A percentile compares a stretch with the other conserved stretches of the same genome.
phyloP scores from a whole-genome alignment of 2,113 vertebrate species.

The Crotophaga sulcirostris region DNA sequence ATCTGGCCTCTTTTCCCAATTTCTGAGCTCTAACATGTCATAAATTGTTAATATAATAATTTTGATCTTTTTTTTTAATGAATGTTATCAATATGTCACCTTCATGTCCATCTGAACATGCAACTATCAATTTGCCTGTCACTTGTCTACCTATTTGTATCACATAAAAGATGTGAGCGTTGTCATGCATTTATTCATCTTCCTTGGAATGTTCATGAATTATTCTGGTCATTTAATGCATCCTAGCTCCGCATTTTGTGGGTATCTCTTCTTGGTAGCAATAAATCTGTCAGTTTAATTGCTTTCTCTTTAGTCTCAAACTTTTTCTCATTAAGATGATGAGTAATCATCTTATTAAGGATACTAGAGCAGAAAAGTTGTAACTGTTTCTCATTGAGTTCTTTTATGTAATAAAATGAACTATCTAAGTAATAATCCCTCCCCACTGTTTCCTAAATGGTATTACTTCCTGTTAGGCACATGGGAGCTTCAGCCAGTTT shows the following conservation, averaged over 20 bases:
- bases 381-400: slow-evolving; percentile 49
- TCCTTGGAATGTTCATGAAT: not conserved
- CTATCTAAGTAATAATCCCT: slow-evolving; percentile 54
- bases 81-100: not conserved
- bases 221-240: slow-evolving; percentile 40
- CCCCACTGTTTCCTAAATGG: slow-evolving; percentile 19
- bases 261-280: slow-evolving; percentile 29
- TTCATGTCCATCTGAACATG: not conserved
- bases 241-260: not conserved
- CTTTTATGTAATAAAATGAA: slow-evolving; percentile 50
- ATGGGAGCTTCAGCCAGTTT: slow-evolving; percentile 42
- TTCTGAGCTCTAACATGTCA: not conserved
- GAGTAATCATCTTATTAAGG: slow-evolving; percentile 54
- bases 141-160: not conserved
- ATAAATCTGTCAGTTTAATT: slow-evolving; percentile 54
- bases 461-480: slow-evolving; percentile 46
- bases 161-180: not conserved
- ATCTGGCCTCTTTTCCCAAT: not conserved
- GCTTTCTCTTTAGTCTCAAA: slow-evolving; percentile 45
- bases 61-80: not conserved
- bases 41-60: not conserved
- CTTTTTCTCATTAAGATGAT: slow-evolving; percentile 45
- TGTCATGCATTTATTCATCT: slow-evolving; percentile 2
- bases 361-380: slow-evolving; percentile 15
- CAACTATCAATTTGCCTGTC: not conserved